A percentile compares a stretch with the other conserved stretches of the same genome.
These are phyloP conservation scores for Leptinotarsa texana DNA, from an alignment of 1,140 invertebrate genomes.

Conservation along the genomic window DNA sequence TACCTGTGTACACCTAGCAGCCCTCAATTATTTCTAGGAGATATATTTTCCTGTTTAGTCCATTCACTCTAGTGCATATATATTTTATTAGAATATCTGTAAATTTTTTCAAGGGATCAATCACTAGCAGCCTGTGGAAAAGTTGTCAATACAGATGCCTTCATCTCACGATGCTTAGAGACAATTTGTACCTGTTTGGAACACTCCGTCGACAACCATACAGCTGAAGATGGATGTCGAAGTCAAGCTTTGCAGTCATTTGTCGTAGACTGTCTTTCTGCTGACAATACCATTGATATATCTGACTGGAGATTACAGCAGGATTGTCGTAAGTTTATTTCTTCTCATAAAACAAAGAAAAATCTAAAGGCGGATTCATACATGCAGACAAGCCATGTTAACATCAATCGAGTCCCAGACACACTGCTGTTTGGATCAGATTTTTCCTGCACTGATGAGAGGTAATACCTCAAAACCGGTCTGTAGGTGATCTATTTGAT, in stretches of 20 bases:
- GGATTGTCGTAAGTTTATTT: constrained; percentile 66
- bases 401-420: too few relatives aligned
- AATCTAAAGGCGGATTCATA: neutral
- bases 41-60: too few relatives aligned
- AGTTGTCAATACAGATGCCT: constrained; percentile 67
- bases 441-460: too few relatives aligned
- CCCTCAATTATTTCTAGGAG: too few relatives aligned
- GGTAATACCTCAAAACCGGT: too few relatives aligned
- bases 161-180: constrained; percentile 72
- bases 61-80: too few relatives aligned
- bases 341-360: too few relatives aligned
- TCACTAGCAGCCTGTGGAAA: constrained; percentile 66
- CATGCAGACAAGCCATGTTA: too few relatives aligned
- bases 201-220: constrained; percentile 50
- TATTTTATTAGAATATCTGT: too few relatives aligned
- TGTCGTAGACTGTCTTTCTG: constrained; percentile 71
- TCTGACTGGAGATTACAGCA: constrained; percentile 70
- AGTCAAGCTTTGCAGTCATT: constrained; percentile 71
- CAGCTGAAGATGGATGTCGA: constrained; percentile 63
- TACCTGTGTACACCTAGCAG: too few relatives aligned
- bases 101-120: neutral
- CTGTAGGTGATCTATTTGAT: too few relatives aligned
- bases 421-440: too few relatives aligned
- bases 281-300: constrained; percentile 65
- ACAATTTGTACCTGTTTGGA: constrained; percentile 71